Evolutionary conservation across 2,888 invertebrate species (phyloP), one percentile per base, ranked within the genome.

Genomic region (Eupithecia subumbrata): DNA sequence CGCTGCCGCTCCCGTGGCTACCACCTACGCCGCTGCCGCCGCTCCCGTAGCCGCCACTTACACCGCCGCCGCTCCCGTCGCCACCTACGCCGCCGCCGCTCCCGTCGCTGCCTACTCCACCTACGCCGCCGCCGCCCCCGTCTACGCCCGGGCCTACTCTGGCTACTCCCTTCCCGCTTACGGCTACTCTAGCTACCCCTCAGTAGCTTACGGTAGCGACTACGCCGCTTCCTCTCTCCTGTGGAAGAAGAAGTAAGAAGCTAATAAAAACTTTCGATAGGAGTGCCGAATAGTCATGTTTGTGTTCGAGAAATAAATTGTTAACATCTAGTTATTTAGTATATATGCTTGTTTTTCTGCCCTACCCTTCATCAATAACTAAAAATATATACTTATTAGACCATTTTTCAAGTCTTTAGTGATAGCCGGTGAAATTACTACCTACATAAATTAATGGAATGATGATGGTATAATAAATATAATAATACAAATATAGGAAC

Each of bases 31-130:
- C 69, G 68, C 72, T 22, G 72, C 72, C 16, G 60, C 75, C 30
- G 66, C 76, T 18, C 45, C 56, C 34, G 66, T 60, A 8, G 56
- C 76, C 12, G 8, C n/a, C 56, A 70, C 72, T n/a, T 76, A 75
- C 71, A 48, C 75, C 85, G 87, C 82, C 80, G 90, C 14, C 1
- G 79, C 87, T 9, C 87, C 88, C 48, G 87, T 88, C 82, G 87
- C 90, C 4, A 56, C 63, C 68, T 71, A 67, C 69, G 37, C 75
- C 85, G 87, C 82, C 81, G 90, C 14, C 1, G 79, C 87, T 9
- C 87, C 88, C 45, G 87, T 88, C 56, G 45, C 76, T 60, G 71
- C 67, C 30, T 76, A 75, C 69, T 48, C 75, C 85, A 87, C 82
- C 81, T 89, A 14, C 2, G 79, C 87, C 82, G 87, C 87, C 37